A percentile compares a stretch with the other conserved stretches of the same genome.
Evolutionary conservation across 2,797 vertebrate genomes (phyloP).

Genomic region (Phalloptychus januarius): DNA sequence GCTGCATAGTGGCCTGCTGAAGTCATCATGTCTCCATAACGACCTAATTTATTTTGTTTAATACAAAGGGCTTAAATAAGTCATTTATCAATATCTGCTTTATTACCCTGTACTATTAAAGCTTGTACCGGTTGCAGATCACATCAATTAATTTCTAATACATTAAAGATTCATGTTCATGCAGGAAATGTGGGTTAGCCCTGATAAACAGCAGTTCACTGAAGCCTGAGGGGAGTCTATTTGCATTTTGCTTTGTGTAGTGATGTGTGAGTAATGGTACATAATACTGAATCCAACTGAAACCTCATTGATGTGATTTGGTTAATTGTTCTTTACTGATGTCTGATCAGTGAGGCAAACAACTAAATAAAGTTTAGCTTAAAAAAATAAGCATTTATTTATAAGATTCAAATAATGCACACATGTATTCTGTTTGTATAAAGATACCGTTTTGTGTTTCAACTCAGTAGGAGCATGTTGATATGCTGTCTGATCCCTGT

Average conservation of each 20-base stretch:
- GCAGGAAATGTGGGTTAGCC: neutral
- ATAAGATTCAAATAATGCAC: neutral
- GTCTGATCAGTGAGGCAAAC: constrained; percentile 1
- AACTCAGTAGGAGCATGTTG: neutral
- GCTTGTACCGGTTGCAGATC: neutral
- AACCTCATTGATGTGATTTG: constrained; percentile 7
- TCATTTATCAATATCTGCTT: neutral
- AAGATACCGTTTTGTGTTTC: neutral
- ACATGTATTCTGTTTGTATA: neutral
- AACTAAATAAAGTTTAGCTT: neutral
- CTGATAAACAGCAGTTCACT: constrained; percentile 1
- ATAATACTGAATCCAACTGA: neutral
- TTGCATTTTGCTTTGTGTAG: constrained; percentile 10
- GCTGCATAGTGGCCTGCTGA: neutral
- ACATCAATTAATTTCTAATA: neutral
- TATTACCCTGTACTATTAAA: neutral
- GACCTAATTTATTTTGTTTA: neutral
- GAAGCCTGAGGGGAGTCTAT: neutral
- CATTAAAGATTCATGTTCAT: neutral
- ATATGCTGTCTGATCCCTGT: constrained; percentile 10
- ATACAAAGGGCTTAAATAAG: neutral
- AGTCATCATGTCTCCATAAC: neutral
- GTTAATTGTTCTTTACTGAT: constrained; percentile 7
- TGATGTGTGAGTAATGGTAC: constrained; percentile 10
- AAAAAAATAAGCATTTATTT: neutral